phyloP scores from a whole-genome alignment of 2,888 invertebrate species.

The Clunio marinus region DNA sequence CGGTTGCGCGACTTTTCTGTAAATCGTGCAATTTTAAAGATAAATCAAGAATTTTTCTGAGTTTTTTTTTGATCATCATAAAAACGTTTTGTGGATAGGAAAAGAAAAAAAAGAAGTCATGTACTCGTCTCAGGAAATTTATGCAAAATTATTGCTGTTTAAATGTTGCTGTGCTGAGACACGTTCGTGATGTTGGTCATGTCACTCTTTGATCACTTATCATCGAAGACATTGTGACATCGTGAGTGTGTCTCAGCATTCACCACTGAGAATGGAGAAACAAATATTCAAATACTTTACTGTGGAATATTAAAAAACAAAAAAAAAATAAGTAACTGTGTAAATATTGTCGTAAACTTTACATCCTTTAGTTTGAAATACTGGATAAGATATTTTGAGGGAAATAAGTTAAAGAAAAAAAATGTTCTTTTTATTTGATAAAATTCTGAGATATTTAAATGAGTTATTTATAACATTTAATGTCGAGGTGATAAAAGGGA shows the following conservation, averaged over 20 bases:
- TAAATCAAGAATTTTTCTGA: constrained; percentile 5
- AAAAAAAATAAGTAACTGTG: too few relatives aligned
- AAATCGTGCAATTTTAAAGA: not conserved
- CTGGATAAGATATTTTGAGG: too few relatives aligned
- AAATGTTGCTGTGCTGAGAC: constrained; percentile 9
- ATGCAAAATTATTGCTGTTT: constrained; percentile 8
- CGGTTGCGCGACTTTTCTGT: not conserved
- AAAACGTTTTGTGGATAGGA: not conserved
- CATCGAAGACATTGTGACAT: not conserved
- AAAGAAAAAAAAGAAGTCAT: not conserved
- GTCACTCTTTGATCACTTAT: too few relatives aligned
- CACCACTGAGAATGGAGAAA: constrained; percentile 3
- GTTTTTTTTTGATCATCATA: not conserved
- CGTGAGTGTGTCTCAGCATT: constrained; percentile 1
- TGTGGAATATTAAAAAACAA: constrained; percentile 13
- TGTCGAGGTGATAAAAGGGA: constrained; percentile 20
- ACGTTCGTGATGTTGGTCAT: not conserved
- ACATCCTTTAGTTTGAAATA: too few relatives aligned
- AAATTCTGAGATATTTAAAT: too few relatives aligned
- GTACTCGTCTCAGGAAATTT: constrained; percentile 10
- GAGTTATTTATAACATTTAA: constrained; percentile 8
- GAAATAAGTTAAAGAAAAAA: too few relatives aligned
- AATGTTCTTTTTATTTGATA: too few relatives aligned
- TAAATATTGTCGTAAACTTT: too few relatives aligned
- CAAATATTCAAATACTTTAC: not conserved